Base-by-base conservation (phyloP, 2,888 invertebrate genomes). In the Calliscelio sp. region DNA sequence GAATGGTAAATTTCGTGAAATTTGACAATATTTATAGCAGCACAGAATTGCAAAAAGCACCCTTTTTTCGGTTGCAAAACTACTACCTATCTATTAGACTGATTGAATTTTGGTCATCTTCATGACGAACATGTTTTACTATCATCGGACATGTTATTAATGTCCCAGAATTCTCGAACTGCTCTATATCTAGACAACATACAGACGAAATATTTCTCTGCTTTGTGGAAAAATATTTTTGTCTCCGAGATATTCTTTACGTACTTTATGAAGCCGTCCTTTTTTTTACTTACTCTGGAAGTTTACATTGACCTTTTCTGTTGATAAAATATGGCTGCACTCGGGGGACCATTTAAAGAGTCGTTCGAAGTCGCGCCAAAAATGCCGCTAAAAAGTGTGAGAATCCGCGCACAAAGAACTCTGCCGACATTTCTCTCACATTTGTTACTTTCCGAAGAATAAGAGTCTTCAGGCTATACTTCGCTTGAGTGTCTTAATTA, bases 361-460 rank as follows among this genome's bases (percentile, higher is more conserved):
- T 49, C 22, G 22, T 49, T 49, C 49, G 22, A 49, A 49, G 46
- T 32, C 65, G 46, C 28, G 46, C 65, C 28, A 51, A 66, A 66
- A 66, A 51, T 66, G 51, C 35, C 32, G 35, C 49, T 46, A 25
- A 32, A 51, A 66, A 66, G 51, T 35, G 66, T 24, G 35, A 66
- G 66, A 49, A 49, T 51, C 51, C 49, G 32, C 49, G 51, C 8
- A 65, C 65, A 66, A 51, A 66, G 65, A 66, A 51, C 65, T 49
- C 46, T 28, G 20, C 20, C 16, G 49, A 66, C 49, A 44, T 46
- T 63, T 46, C 44, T 44, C 18, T 28, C 18, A 46, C 25, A 63
- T 63, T 63, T 28, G 25, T 44, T 63, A 46, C 63, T 7, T 46
- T 63, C 24, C 5, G 44, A 18, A 46, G 16, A 10, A 8, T 24